Evolutionary conservation across 2,113 vertebrate species (phyloP).

Genomic region (Lota lota): DNA sequence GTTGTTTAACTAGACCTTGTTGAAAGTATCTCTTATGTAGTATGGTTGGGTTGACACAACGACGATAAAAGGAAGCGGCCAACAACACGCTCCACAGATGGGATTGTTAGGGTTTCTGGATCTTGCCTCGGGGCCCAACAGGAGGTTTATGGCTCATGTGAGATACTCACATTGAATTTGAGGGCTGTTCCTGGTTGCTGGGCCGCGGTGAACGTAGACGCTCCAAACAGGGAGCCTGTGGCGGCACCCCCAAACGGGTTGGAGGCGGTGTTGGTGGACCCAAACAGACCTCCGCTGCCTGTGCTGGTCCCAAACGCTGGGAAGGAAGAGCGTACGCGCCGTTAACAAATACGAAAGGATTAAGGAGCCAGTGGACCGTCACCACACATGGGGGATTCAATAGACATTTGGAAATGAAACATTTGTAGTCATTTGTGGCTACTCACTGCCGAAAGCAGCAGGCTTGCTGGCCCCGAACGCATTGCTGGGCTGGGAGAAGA

Average conservation of each 20-base stretch:
- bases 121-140: background rate
- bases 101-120: background rate
- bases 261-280: slow-evolving; percentile 87
- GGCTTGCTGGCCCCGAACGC: slow-evolving; percentile 92
- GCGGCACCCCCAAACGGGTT: slow-evolving; percentile 88
- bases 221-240: slow-evolving; percentile 85
- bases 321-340: background rate
- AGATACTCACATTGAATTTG: slow-evolving; percentile 89
- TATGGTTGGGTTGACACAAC: background rate
- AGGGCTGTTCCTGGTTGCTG: slow-evolving; percentile 88
- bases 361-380: no score
- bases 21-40: background rate
- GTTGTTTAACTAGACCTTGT: no score
- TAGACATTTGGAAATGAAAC: slow-evolving; percentile 2
- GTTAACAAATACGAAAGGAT: no score
- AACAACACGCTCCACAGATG: background rate
- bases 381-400: no score
- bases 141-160: no score
- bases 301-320: slow-evolving; percentile 91
- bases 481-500: slow-evolving; percentile 93
- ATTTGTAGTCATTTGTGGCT: background rate
- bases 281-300: slow-evolving; percentile 88
- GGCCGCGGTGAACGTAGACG: slow-evolving; percentile 82
- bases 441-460: slow-evolving; percentile 89
- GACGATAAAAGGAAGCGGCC: background rate